phyloP scores from a whole-genome alignment of 2,888 invertebrate species.

The Chrysomela aeneicollis region DNA sequence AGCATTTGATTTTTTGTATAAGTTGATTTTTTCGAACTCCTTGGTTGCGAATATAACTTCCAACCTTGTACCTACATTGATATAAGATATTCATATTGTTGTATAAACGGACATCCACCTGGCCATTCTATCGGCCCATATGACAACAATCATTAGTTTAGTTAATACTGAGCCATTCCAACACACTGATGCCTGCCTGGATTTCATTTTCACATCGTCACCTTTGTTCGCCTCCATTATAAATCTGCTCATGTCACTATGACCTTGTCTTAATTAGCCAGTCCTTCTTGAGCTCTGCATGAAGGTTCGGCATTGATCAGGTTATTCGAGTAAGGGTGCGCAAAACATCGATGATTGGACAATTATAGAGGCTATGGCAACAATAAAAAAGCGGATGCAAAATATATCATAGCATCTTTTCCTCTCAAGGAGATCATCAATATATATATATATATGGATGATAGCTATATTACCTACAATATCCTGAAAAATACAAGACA shows the following conservation, averaged over 20 bases:
- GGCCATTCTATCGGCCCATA: slow-evolving; percentile 1
- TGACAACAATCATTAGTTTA: slow-evolving; percentile 26
- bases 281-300: slow-evolving; percentile 24
- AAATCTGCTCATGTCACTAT: slow-evolving; percentile 31
- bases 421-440: too few species aligned
- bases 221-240: slow-evolving; percentile 25
- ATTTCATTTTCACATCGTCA: slow-evolving; percentile 24
- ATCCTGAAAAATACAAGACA: too few species aligned
- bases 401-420: too few species aligned
- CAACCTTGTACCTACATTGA: too few species aligned
- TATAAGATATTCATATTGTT: too few species aligned
- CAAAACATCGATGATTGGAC: slow-evolving; percentile 10
- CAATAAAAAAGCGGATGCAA: too few species aligned
- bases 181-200: slow-evolving; percentile 14
- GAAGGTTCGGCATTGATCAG: slow-evolving; percentile 27
- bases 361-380: too few species aligned
- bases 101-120: neutral
- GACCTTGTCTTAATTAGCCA: slow-evolving; percentile 35
- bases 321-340: slow-evolving; percentile 10
- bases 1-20: too few species aligned
- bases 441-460: too few species aligned
- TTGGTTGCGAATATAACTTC: neutral
- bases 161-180: slow-evolving; percentile 27
- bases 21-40: too few species aligned
- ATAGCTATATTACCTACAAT: too few species aligned